phyloP scores from a whole-genome alignment of 2,113 vertebrate species.

The Serilophus lunatus region DNA sequence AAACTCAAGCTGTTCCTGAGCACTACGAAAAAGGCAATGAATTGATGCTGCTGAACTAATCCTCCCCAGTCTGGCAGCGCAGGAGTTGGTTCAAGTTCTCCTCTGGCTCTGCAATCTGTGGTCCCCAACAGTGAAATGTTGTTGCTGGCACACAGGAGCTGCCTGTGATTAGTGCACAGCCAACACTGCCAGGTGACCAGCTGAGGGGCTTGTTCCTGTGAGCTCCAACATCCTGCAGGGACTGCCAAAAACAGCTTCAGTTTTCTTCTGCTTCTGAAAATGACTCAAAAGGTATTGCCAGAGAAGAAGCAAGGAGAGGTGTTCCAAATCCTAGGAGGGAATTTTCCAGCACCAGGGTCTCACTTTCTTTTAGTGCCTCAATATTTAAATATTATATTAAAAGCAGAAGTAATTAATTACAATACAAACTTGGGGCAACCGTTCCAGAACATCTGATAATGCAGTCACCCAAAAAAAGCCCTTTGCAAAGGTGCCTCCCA shows the following conservation, averaged over 20 bases:
- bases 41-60: background rate
- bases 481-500: background rate
- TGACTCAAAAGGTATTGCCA: rapidly evolving
- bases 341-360: background rate
- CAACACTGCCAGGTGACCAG: background rate
- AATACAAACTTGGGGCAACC: background rate
- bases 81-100: background rate
- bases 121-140: background rate
- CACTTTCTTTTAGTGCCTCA: background rate
- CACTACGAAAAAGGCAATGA: background rate
- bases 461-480: background rate
- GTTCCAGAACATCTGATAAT: background rate
- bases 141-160: background rate
- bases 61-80: background rate
- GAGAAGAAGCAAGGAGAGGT: background rate
- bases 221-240: background rate
- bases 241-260: background rate
- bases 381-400: background rate
- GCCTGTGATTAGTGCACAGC: background rate
- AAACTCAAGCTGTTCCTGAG: background rate
- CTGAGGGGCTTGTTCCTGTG: background rate
- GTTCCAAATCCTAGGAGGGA: background rate
- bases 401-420: background rate
- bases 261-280: background rate
- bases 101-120: background rate